A percentile compares a stretch with the other conserved stretches of the same genome.
These are phyloP conservation scores for Poicephalus gulielmi DNA, from an alignment of 2,113 vertebrate genomes.

Conservation along the genomic window DNA sequence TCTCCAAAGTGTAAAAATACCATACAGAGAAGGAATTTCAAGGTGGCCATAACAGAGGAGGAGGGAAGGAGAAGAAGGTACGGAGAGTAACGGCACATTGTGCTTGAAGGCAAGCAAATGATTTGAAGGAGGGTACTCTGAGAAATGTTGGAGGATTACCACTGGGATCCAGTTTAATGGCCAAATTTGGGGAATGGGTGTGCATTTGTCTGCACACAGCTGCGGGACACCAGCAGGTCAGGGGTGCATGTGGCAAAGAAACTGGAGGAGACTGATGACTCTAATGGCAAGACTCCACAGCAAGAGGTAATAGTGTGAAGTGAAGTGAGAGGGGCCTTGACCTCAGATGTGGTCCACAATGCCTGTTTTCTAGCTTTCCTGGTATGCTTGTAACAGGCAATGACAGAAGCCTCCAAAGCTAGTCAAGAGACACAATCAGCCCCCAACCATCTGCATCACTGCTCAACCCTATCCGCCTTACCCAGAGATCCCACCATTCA, in stretches of 20 bases:
- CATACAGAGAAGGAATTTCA: background rate
- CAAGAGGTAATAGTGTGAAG: background rate
- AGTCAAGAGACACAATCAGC: background rate
- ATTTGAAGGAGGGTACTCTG: background rate
- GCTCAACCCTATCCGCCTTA: background rate
- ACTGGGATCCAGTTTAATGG: background rate
- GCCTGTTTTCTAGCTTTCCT: background rate
- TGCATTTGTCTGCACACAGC: background rate
- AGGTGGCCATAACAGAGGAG: background rate
- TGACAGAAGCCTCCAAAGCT: background rate
- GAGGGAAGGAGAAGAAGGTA: background rate
- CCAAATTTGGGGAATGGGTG: background rate
- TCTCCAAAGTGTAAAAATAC: background rate
- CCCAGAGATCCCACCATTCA: background rate
- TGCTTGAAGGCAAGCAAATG: background rate
- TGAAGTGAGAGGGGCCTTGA: background rate
- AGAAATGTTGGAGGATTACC: background rate
- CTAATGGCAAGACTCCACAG: background rate
- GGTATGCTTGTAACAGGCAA: background rate
- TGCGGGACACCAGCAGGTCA: accelerated
- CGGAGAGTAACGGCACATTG: background rate
- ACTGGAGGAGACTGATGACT: background rate
- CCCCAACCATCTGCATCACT: background rate
- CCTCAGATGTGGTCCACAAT: background rate
- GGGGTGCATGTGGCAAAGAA: background rate